Conservation (phyloP, 64 coral and sea anemone genomes). For the Dendrophyllia cribrosa region DNA sequence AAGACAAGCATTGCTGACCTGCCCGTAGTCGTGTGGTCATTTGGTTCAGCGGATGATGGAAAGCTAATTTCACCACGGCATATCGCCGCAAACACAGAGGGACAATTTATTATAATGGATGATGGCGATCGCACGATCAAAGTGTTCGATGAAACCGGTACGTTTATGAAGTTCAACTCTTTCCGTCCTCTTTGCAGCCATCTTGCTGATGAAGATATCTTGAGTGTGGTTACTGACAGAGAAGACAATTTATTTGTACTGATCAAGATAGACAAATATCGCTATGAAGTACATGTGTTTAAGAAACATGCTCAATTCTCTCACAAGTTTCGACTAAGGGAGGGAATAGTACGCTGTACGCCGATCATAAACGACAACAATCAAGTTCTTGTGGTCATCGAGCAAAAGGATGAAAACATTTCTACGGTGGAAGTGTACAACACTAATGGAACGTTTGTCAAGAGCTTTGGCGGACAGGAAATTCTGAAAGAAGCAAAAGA, state of each 20-base stretch:
- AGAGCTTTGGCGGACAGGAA: constrained; percentile 32
- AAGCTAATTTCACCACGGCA: background rate
- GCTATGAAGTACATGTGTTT: constrained; percentile 45
- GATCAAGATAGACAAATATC: constrained; percentile 43
- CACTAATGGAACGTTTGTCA: constrained; percentile 7
- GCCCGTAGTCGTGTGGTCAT: background rate
- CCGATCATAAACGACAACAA: constrained; percentile 20
- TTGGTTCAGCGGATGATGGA: background rate
- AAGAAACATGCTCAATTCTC: constrained; percentile 9
- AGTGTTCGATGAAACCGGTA: too few relatives aligned
- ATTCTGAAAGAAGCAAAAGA: constrained; percentile 38
- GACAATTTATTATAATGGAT: too few relatives aligned
- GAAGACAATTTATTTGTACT: constrained; percentile 70
- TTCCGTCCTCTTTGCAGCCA: background rate
- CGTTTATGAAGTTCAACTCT: too few relatives aligned
- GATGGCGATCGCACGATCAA: too few relatives aligned
- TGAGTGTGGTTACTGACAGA: constrained; percentile 46
- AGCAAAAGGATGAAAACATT: background rate
- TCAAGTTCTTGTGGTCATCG: constrained; percentile 20
- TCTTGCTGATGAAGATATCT: constrained; percentile 47
- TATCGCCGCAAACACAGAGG: too few relatives aligned
- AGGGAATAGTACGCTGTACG: constrained; percentile 51
- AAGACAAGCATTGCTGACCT: background rate
- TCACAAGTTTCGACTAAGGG: constrained; percentile 40
- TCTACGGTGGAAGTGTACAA: constrained; percentile 40